Evolutionary conservation across 1,140 invertebrate species (phyloP), one percentile per base, ranked within the genome.

Genomic region (Sitodiplosis mosellana): DNA sequence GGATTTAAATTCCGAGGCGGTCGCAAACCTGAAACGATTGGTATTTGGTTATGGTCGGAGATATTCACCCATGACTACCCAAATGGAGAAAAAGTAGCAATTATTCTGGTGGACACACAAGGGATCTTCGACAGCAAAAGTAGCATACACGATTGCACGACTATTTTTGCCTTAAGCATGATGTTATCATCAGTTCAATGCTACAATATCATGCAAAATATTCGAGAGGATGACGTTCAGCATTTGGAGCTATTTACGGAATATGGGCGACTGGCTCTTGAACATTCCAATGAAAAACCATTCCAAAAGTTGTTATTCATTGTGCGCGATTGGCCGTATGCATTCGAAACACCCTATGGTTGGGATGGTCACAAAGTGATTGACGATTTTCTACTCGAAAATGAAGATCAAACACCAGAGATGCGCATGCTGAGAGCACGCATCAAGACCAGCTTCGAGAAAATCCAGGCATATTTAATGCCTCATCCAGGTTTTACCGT

Each of bases 301-400:
- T 97, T 97, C 67, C 93, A 99, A 70, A 79, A 83, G 57, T 69
- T 99, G 33, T 81, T 92, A 57, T 99, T 99, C 67, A 74, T 99
- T 5, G 84, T 99, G 1, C 71, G 95, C 48, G 95, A 99, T 68
- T 99, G 95, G 95, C 88, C 89, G 65, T 98, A 89, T 65, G 92
- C 94, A 0, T 98, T 98, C 65, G 94, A 99, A 65, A 85, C 87
- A 8, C 67, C 79, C 5, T 99, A 95, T 68, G 96, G 96, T 0
- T 27, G 27, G 27, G 73, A 79, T 14, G 93, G 92, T 2, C 69
- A 77, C 50, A 69, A 77, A 53, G 27, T 27, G 4, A 80, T 97
- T 15, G 76, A 88, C 49, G 75, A 80, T 58, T 71, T 90, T 54
- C 68, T 96, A 15, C 73, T 85, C 70, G 82, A 85, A 20, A 81